Percentiles rank a stretch among this genome's conserved stretches.
Evolutionary conservation across 1,140 invertebrate species (phyloP).

Genomic region (Sitophilus oryzae): DNA sequence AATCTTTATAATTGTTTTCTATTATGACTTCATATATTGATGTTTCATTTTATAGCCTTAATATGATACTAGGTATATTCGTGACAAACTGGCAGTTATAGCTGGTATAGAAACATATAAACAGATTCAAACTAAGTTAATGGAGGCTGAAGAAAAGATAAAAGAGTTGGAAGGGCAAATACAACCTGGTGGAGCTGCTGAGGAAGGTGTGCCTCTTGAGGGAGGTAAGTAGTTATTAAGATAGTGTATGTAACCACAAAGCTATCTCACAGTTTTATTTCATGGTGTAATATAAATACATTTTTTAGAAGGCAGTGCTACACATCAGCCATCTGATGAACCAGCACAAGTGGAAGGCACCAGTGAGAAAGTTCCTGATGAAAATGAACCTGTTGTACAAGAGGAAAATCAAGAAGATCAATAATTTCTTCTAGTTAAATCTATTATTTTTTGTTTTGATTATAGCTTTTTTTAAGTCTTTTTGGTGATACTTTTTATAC

Average conservation of each 20-base stretch:
- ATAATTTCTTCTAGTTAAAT: neutral
- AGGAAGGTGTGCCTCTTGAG: constrained; percentile 3
- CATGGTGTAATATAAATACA: neutral
- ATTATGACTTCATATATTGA: too few relatives aligned
- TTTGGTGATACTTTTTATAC: neutral
- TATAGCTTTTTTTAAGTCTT: neutral
- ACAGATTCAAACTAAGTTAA: constrained; percentile 48
- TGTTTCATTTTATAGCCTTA: too few relatives aligned
- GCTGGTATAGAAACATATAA: constrained; percentile 40
- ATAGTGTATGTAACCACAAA: neutral
- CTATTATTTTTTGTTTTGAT: too few relatives aligned
- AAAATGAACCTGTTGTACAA: neutral
- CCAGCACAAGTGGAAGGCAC: neutral
- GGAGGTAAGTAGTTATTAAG: neutral
- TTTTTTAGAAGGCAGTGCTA: neutral
- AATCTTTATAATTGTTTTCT: too few relatives aligned
- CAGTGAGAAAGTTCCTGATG: neutral
- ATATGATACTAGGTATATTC: constrained; percentile 44
- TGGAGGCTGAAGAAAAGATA: constrained; percentile 51
- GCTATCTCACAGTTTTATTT: neutral
- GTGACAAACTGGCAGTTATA: constrained; percentile 45
- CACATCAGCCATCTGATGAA: neutral
- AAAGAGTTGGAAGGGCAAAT: constrained; percentile 55
- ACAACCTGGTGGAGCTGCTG: constrained; percentile 23
- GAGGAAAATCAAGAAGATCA: neutral